These are phyloP conservation scores for Dolichopus griseipennis DNA, from an alignment of 2,888 invertebrate species.

Conservation along the genomic window DNA sequence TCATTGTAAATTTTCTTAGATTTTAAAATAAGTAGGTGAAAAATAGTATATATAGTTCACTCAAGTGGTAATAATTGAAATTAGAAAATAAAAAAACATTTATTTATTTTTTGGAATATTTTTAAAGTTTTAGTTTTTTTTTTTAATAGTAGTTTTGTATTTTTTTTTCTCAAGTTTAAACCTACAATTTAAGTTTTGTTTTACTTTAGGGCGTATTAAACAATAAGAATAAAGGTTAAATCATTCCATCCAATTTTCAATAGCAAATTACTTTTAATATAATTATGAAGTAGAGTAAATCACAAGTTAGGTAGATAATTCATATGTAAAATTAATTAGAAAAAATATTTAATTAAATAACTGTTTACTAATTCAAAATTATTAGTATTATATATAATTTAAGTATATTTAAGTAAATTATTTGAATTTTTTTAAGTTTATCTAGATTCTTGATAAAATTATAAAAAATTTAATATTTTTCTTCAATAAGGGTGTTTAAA, in stretches of 20 bases:
- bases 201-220: neutral
- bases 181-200: too few relatives aligned
- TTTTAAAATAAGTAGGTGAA: neutral
- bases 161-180: neutral
- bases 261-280: neutral
- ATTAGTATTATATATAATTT: too few relatives aligned
- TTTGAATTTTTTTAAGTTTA: too few relatives aligned
- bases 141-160: neutral
- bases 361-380: too few relatives aligned
- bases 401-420: too few relatives aligned
- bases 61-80: neutral
- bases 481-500: too few relatives aligned
- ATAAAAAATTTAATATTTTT: too few relatives aligned
- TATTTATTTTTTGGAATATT: too few relatives aligned
- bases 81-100: neutral
- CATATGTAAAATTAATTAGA: neutral
- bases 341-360: neutral
- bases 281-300: neutral
- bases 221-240: neutral
- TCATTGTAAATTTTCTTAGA: too few relatives aligned
- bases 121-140: too few relatives aligned
- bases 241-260: neutral
- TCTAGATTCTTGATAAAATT: too few relatives aligned
- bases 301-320: neutral
- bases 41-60: too few relatives aligned